These are phyloP conservation scores for Trichosurus vulpecula DNA, from an alignment of 2,797 vertebrate species.

Conservation along the genomic window DNA sequence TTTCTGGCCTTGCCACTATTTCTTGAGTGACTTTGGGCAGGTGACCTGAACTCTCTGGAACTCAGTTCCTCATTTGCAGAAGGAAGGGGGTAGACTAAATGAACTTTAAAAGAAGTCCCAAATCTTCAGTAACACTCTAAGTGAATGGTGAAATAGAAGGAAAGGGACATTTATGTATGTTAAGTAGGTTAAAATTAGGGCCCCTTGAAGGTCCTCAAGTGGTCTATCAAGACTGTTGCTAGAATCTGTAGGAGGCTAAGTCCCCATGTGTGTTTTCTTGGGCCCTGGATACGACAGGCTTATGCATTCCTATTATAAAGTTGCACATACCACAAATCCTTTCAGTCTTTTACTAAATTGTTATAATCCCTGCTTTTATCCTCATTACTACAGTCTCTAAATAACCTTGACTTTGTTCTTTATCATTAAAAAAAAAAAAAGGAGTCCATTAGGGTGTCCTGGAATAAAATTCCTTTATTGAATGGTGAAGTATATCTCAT, in stretches of 20 bases:
- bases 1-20: background rate
- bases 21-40: background rate
- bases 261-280: background rate
- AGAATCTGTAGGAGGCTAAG: background rate
- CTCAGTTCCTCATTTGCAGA: background rate
- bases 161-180: no score
- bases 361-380: background rate
- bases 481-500: background rate
- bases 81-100: background rate
- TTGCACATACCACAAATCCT: background rate
- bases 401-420: background rate
- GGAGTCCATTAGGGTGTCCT: background rate
- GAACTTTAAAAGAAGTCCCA: background rate
- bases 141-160: background rate
- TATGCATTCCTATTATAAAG: background rate
- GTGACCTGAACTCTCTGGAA: background rate
- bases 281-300: background rate
- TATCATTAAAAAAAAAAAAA: background rate
- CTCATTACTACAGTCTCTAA: background rate
- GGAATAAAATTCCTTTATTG: background rate
- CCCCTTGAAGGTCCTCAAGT: no score
- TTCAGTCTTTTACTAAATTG: background rate
- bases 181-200: no score
- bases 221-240: background rate
- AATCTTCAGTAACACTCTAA: background rate